Percentiles rank a stretch among this genome's conserved stretches.
phyloP scores from a whole-genome alignment of 2,888 invertebrate genomes.

The Archaeoteleia sp. region DNA sequence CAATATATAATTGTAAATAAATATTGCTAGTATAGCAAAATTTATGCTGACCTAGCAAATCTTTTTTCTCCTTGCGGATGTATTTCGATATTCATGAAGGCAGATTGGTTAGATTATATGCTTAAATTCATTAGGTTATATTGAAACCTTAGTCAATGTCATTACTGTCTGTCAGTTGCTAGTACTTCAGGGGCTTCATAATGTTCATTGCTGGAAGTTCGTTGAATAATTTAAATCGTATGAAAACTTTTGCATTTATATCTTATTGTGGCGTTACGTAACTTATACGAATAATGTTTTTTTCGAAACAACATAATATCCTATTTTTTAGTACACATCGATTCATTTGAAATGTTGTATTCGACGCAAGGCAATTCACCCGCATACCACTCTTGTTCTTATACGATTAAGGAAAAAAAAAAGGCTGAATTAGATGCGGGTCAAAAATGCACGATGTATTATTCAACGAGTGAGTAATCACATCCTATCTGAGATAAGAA shows the following conservation, averaged over 20 bases:
- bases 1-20: too few relatives aligned
- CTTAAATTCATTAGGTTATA: slow-evolving; percentile 69
- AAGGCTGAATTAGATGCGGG: slow-evolving; percentile 53
- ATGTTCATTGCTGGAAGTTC: slow-evolving; percentile 62
- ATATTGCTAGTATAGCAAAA: too few relatives aligned
- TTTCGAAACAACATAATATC: slow-evolving; percentile 27
- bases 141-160: slow-evolving; percentile 73
- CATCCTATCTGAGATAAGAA: slow-evolving; percentile 32
- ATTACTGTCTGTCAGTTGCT: slow-evolving; percentile 62
- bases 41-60: too few relatives aligned
- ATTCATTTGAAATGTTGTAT: slow-evolving; percentile 33
- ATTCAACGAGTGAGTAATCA: slow-evolving; percentile 35
- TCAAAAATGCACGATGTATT: slow-evolving; percentile 41
- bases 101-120: not conserved
- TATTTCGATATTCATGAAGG: too few relatives aligned
- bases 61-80: too few relatives aligned
- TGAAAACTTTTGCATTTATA: too few relatives aligned
- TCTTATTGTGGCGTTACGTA: too few relatives aligned
- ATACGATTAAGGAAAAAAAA: slow-evolving; percentile 39
- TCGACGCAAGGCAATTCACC: slow-evolving; percentile 36
- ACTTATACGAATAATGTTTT: slow-evolving; percentile 54
- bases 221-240: slow-evolving; percentile 35
- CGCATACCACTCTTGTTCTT: slow-evolving; percentile 54
- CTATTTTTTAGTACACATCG: slow-evolving; percentile 17
- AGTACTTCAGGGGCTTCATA: slow-evolving; percentile 71